Percentiles rank a stretch among this genome's conserved stretches.
phyloP scores from a whole-genome alignment of 2,888 invertebrate genomes.

The Tipula lateralis region DNA sequence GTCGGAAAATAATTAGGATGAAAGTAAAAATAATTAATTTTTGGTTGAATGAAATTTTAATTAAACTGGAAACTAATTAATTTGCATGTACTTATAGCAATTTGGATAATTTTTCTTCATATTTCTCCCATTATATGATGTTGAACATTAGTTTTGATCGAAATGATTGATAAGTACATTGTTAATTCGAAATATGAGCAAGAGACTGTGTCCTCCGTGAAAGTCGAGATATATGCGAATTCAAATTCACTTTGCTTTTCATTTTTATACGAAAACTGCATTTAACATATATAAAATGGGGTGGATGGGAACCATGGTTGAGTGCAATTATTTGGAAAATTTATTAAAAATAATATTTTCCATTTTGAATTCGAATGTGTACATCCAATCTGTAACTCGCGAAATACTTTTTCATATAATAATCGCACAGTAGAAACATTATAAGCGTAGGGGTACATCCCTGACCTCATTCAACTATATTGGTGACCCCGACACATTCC shows the following conservation, averaged over 20 bases:
- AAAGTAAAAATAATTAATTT: not conserved
- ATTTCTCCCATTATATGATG: no score
- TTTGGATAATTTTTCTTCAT: not conserved
- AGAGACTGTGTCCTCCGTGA: not conserved
- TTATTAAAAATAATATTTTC: no score
- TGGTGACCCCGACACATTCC: no score
- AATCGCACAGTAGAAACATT: no score
- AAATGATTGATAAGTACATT: not conserved
- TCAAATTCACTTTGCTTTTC: not conserved
- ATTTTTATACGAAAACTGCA: not conserved
- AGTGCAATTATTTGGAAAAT: not conserved
- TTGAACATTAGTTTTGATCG: not conserved
- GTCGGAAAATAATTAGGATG: not conserved
- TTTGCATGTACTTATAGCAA: not conserved
- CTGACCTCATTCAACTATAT: no score
- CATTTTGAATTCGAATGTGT: no score
- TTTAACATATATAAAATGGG: not conserved
- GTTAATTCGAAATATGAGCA: not conserved
- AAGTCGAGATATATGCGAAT: not conserved
- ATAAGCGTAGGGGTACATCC: no score
- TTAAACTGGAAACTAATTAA: not conserved
- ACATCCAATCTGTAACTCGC: no score
- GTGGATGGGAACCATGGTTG: not conserved
- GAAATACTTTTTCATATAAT: no score
- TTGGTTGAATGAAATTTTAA: conserved; percentile 1